Conservation (phyloP, 1,140 invertebrate genomes). For the Heliconius hermathena region DNA sequence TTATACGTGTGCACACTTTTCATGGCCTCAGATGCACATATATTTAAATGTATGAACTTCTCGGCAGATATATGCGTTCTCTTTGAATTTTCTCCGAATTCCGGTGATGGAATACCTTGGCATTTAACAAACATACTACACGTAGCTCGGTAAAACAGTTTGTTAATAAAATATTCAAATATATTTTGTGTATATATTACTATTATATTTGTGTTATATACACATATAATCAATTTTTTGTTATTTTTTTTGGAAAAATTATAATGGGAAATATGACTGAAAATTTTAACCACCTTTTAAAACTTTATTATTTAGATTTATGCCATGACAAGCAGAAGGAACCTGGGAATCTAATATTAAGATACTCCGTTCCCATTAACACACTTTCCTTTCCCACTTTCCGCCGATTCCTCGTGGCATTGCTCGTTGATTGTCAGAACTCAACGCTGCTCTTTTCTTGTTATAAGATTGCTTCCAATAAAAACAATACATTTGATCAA, state of each 20-base stretch:
- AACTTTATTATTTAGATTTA: too few relatives aligned
- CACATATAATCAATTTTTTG: too few relatives aligned
- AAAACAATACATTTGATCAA: neutral
- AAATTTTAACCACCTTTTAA: too few relatives aligned
- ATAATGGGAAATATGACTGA: too few relatives aligned
- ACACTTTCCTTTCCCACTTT: too few relatives aligned
- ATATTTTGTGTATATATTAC: neutral
- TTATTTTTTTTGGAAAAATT: too few relatives aligned
- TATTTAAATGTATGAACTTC: constrained; percentile 22
- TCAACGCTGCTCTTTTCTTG: neutral
- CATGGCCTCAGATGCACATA: constrained; percentile 21
- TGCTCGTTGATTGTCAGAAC: neutral
- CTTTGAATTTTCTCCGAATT: constrained; percentile 8
- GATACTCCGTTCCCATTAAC: neutral
- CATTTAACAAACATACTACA: constrained; percentile 15
- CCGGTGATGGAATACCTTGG: constrained; percentile 7
- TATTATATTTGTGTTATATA: too few relatives aligned
- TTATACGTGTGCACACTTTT: constrained; percentile 19
- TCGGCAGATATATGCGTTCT: constrained; percentile 18
- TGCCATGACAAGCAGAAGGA: too few relatives aligned
- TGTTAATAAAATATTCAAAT: neutral
- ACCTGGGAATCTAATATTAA: neutral
- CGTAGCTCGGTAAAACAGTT: neutral
- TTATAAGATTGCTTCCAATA: neutral
- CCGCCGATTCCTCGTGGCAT: neutral